Conservation (phyloP, 1,140 invertebrate species). For the Eupristina koningsbergeri region DNA sequence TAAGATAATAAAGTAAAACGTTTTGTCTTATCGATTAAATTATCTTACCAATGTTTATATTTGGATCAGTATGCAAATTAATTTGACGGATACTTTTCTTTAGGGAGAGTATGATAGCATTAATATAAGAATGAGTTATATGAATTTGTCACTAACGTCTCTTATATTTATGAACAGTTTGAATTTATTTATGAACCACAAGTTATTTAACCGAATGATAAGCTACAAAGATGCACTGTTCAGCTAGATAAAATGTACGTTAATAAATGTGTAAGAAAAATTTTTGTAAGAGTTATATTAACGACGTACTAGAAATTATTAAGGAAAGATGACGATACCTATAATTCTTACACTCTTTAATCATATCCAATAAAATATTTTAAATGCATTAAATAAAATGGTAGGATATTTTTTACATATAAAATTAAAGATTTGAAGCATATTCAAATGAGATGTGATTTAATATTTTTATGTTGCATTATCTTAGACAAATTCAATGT, state of each 20-base stretch:
- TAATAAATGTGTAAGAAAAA: not conserved
- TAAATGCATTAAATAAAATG: not conserved
- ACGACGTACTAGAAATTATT: not conserved
- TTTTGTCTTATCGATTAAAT: conserved; percentile 41
- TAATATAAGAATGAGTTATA: no score
- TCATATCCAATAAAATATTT: not conserved
- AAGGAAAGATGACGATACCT: not conserved
- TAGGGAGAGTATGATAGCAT: no score
- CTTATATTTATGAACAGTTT: no score
- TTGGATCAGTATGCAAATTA: no score
- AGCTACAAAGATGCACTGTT: not conserved
- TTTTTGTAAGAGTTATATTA: not conserved
- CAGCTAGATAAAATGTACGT: not conserved
- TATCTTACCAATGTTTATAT: not conserved
- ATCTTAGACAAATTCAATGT: no score
- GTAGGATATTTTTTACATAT: not conserved
- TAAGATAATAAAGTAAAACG: not conserved
- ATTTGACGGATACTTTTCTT: no score
- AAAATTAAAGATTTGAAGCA: no score
- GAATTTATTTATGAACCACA: not conserved
- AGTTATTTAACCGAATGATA: not conserved
- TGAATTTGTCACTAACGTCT: no score
- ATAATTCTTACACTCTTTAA: not conserved
- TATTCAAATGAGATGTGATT: no score
- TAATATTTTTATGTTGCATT: no score